These are phyloP conservation scores for Natrix natrix DNA, from an alignment of 2,797 vertebrate species.

Conservation along the genomic window DNA sequence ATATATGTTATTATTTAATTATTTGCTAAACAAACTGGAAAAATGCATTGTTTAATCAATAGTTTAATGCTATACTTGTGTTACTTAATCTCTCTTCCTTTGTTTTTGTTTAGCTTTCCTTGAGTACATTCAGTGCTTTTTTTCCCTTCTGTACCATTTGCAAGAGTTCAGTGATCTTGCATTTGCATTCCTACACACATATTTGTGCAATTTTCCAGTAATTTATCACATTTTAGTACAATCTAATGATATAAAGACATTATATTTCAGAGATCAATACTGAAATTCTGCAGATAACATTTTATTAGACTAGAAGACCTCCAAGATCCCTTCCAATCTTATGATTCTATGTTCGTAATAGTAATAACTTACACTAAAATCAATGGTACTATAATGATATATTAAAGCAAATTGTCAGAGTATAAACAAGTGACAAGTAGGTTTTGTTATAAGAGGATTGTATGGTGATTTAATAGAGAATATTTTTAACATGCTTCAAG, in stretches of 20 bases:
- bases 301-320: neutral
- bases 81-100: neutral
- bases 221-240: slow-evolving; percentile 16
- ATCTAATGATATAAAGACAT: slow-evolving; percentile 10
- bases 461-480: neutral
- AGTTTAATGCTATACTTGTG: neutral
- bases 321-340: neutral
- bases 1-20: neutral
- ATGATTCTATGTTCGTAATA: neutral
- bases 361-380: neutral
- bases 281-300: neutral
- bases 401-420: neutral
- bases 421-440: neutral
- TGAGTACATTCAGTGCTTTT: neutral
- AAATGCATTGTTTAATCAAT: neutral
- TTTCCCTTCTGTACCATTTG: neutral
- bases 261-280: neutral
- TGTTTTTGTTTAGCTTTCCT: neutral
- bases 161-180: slow-evolving; percentile 3
- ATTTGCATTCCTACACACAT: neutral
- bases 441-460: neutral
- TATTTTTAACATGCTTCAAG: neutral
- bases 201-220: slow-evolving; percentile 23
- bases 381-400: neutral
- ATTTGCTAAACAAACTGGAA: neutral